Percentiles rank a stretch among this genome's conserved stretches.
These are phyloP conservation scores for Drosophila austrosaltans DNA, from an alignment of 2,888 invertebrate genomes.

Conservation along the genomic window DNA sequence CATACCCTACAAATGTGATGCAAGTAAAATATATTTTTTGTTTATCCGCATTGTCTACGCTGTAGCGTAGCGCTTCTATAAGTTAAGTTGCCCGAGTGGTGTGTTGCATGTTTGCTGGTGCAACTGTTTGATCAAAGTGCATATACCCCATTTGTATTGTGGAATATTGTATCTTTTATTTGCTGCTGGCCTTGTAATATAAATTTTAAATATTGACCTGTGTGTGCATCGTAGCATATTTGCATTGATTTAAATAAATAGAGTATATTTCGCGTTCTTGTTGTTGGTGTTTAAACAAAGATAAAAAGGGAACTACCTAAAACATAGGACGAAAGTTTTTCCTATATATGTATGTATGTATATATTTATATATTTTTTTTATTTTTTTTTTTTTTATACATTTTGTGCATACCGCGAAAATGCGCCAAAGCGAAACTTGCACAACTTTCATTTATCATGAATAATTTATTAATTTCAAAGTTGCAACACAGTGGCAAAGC, in stretches of 20 bases:
- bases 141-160: not conserved
- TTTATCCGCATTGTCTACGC: too few species aligned
- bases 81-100: not conserved
- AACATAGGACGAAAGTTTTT: too few species aligned
- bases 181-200: constrained; percentile 22
- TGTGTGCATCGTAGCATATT: constrained; percentile 3
- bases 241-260: constrained; percentile 29
- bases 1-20: not conserved
- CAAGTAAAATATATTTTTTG: too few species aligned
- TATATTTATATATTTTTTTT: not conserved
- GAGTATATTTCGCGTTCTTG: not conserved
- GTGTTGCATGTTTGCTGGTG: not conserved
- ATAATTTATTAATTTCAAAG: constrained; percentile 59
- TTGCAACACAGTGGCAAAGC: constrained; percentile 40
- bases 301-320: not conserved
- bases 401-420: constrained; percentile 22
- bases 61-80: too few species aligned
- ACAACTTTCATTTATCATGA: constrained; percentile 48
- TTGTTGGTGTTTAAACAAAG: not conserved
- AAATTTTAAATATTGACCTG: constrained; percentile 38
- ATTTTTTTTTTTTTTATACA: constrained; percentile 2
- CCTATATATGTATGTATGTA: not conserved
- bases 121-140: not conserved
- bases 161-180: constrained; percentile 7
- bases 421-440: constrained; percentile 26